Evolutionary conservation across 1,140 invertebrate species (phyloP), one percentile per base, ranked within the genome.

Genomic region (Ceratina calcarata): DNA sequence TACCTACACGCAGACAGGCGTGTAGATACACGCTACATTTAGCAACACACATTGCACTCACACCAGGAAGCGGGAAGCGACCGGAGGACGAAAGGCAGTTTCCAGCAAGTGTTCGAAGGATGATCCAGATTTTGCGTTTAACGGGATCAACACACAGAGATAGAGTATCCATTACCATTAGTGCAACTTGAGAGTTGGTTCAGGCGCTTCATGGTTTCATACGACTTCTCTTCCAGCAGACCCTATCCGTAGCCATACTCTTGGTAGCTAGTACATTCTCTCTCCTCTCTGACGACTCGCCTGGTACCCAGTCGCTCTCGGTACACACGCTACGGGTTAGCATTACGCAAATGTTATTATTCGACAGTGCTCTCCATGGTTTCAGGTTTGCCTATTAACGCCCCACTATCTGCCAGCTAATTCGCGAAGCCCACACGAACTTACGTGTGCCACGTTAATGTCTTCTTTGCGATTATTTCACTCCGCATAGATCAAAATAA

Each of bases 321-420:
- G 20, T 24, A 53, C 49, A 45, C 16, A 55, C 16, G 20, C 51
- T 6, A 22, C 20, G 67, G n/a, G 6, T 55, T 45, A 71, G 10
- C 58, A 64, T 71, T 78, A 72, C 49, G 51, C 60, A 72, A 78
- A 78, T 72, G 76, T 72, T 78, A 78, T 72, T 78, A 78, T 72
- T 57, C 60, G 22, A 53, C 58, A 13, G 51, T 55, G 15, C 13
- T 65, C 16, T 65, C 45, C 37, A 32, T 15, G 37, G 16, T 12
- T 58, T 32, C 15, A 55, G 37, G 64, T 74, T 65, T 65, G 49
- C 32, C 72, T 24, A 65, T 75, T 75, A 68, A 76, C 73, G 24
- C n/a, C 37, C 20, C 22, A n/a, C 16, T 15, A 49, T 51, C 24
- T 2, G 24, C 13, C n/a, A 13, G 71, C 13, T 75, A 67, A 58